These are phyloP conservation scores for Tonatia bakeri DNA, from an alignment of 2,113 vertebrate genomes.

Conservation along the genomic window DNA sequence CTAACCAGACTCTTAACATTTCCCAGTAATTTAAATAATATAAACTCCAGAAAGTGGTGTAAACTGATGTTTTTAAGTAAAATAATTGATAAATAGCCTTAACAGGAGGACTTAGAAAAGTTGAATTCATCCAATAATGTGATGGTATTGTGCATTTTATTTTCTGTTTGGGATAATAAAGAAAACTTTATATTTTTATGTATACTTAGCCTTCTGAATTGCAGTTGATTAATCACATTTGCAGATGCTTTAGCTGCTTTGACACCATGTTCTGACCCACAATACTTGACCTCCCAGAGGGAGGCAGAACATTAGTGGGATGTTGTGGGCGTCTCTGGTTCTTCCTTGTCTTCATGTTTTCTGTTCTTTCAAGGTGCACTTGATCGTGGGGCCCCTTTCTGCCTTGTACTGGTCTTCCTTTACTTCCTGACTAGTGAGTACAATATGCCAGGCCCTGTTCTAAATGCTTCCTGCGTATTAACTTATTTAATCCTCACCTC, in stretches of 20 bases:
- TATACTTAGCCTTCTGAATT: not conserved
- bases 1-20: not conserved
- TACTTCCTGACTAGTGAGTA: not conserved
- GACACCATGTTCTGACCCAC: not conserved
- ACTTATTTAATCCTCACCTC: constrained; percentile 20
- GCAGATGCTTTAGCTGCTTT: not conserved
- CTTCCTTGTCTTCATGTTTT: not conserved
- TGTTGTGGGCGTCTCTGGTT: not conserved
- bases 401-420: not conserved
- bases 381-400: not conserved
- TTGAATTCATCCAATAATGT: not conserved
- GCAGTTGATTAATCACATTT: too few species aligned
- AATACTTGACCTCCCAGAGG: not conserved
- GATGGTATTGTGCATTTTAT: not conserved
- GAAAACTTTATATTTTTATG: not conserved
- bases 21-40: not conserved
- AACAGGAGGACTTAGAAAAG: not conserved
- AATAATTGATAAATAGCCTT: not conserved
- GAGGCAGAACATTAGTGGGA: not conserved
- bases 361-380: not conserved
- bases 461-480: not conserved
- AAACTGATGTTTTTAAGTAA: constrained; percentile 21
- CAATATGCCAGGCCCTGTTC: not conserved
- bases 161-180: not conserved
- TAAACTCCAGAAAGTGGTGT: not conserved